Evolutionary conservation across 2,888 invertebrate species (phyloP), one percentile per base, ranked within the genome.

Genomic region (Phasia obesa): DNA sequence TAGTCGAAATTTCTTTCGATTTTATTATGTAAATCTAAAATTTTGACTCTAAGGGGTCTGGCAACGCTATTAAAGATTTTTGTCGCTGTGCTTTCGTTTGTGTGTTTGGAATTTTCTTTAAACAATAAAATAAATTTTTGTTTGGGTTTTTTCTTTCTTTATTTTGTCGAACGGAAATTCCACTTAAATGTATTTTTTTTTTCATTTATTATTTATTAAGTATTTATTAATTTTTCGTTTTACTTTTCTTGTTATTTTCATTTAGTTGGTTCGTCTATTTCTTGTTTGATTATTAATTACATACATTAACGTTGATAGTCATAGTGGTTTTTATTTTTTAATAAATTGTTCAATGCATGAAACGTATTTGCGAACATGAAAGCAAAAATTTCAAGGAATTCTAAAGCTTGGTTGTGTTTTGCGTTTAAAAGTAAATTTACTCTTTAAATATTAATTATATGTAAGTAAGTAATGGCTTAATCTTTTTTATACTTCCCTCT

Each of bases 91-190:
- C 11, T 60, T 35, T 9, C 35, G 19, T 57, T 64, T 42, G 25
- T 49, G 51, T 65, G 35, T 60, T 60, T 51, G 38, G 59, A 76
- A 21, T 60, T 69, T 69, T 76, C 59, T 69, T 76, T 27, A 69
- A 76, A 76, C 57, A 67, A 60, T 51, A 4, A 60, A 67, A 59
- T 51, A 42, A 5, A 17, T 51, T 57, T 31, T 31, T 44, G 35
- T 55, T 23, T n/a, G 35, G 38, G 21, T 31, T 7, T 25, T 57
- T 38, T 51, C 47, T 38, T 42, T 59, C 59, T 31, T 11, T 59
- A 51, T 79, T 71, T 55, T 64, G 67, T 35, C 59, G 74, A 80
- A 74, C 80, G 80, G 80, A 80, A 80, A 80, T 80, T 80, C 69
- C 80, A 80, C 80, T 74, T 80, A 69, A 80, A 74, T 69, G 38